Percentiles rank a stretch among this genome's conserved stretches.
phyloP scores from a whole-genome alignment of 53 echinoderm and acorn worm genomes.

The Zoroaster sp. region DNA sequence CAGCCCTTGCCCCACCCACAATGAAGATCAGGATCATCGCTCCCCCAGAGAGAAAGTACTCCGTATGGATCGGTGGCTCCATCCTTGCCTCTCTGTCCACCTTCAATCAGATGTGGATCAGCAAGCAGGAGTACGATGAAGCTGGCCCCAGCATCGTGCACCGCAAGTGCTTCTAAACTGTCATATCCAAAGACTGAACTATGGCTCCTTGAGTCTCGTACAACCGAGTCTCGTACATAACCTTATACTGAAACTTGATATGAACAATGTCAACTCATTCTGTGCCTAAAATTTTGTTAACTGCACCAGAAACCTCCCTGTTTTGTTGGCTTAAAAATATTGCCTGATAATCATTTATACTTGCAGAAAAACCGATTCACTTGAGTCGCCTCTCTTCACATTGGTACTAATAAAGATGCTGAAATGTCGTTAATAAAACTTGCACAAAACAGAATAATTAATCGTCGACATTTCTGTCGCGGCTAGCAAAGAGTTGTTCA shows the following conservation, averaged over 20 bases:
- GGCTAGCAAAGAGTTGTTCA: not conserved
- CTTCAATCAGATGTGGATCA: constrained; percentile 97
- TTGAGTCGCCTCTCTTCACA: not conserved
- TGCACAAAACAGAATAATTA: not conserved
- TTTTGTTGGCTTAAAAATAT: not conserved
- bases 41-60: constrained; percentile 67
- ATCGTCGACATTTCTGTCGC: not conserved
- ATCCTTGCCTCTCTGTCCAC: constrained; percentile 84
- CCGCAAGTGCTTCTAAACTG: constrained; percentile 70
- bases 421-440: constrained; percentile 8
- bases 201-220: not conserved
- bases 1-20: constrained; percentile 72
- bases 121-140: constrained; percentile 90
- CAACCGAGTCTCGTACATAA: not conserved
- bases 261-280: constrained; percentile 38
- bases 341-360: not conserved
- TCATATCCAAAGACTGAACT: constrained; percentile 31
- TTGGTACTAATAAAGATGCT: constrained; percentile 25
- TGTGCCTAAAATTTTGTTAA: constrained; percentile 48
- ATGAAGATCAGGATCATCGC: constrained; percentile 75
- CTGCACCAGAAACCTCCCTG: not conserved
- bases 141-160: constrained; percentile 87
- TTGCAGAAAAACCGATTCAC: not conserved
- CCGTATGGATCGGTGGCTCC: constrained; percentile 88
- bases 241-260: constrained; percentile 27